Evolutionary conservation across 2,888 invertebrate genomes (phyloP), one percentile per base, ranked within the genome.

Genomic region (Athetis lepigone): DNA sequence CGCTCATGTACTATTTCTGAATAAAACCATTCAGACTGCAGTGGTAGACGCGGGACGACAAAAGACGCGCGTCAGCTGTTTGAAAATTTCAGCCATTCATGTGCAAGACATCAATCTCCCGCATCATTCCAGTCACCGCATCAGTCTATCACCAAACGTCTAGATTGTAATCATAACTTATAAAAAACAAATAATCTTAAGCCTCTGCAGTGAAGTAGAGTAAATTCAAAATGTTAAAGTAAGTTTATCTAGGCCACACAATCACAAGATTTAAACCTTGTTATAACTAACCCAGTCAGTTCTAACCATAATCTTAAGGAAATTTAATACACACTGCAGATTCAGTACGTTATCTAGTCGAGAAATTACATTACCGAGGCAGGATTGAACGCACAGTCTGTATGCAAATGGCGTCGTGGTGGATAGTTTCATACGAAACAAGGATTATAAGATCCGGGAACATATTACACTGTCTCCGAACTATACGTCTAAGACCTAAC

Each of bases 381-480:
- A 13, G 46, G 54, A 75, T 70, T 79, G 73, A 73, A 47, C 63
- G 47, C 58, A 64, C 63, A 57, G 69, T 74, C 69, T 75, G 59
- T 66, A 76, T 78, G 76, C 64, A 75, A 77, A 78, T 77, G n/a
- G 11, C 21, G 56, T 42, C 60, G 70, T 74, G 49, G 57, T 60
- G 49, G 23, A 49, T 46, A 33, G 55, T 47, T 19, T 33, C 39
- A 29, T 59, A 19, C 51, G 57, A 70, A 57, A 73, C 63, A 66
- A 2, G 47, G 42, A 47, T 61, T 62, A 55, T 65, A 27, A 62
- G 50, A 50, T 36, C 36, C 18, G 21, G 4, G 51, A 45, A 77
- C 57, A 42, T 75, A 71, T 61, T 43, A 46, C 39, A 43, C 40
- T 55, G 54, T 68, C 75, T 67, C 40, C 16, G 27, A 23, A 40